These are phyloP conservation scores for Picus viridis DNA, from an alignment of 2,797 vertebrate species.

Conservation along the genomic window DNA sequence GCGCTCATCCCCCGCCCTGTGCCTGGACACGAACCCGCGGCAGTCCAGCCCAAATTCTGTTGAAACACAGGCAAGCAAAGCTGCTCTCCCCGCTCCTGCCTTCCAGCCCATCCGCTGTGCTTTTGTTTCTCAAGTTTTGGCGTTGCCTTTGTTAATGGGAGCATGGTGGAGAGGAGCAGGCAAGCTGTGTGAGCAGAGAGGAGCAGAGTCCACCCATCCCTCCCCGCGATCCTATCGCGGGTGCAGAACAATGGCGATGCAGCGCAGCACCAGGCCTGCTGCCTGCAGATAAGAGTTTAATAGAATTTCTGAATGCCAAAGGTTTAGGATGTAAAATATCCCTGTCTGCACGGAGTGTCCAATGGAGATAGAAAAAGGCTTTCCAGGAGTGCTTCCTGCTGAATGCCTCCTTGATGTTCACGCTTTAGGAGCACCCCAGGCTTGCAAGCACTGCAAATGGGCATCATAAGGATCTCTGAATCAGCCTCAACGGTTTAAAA, in stretches of 20 bases:
- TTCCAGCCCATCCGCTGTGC: not conserved
- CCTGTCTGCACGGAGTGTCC: constrained; percentile 84
- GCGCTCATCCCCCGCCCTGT: not conserved
- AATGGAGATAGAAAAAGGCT: constrained; percentile 89
- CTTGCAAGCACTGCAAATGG: constrained; percentile 77
- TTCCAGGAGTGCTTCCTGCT: constrained; percentile 89
- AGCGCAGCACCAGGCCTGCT: constrained; percentile 87
- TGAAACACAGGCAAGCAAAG: not conserved
- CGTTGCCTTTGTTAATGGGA: not conserved
- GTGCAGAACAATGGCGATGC: constrained; percentile 89
- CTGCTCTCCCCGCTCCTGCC: not conserved
- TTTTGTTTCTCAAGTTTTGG: constrained; percentile 63
- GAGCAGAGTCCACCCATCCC: constrained; percentile 83
- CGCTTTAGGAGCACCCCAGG: constrained; percentile 77
- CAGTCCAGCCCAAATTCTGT: too few species aligned
- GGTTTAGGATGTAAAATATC: constrained; percentile 92
- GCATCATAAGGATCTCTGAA: not conserved
- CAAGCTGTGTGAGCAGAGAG: constrained; percentile 78
- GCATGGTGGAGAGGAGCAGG: not conserved
- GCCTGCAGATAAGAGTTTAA: constrained; percentile 95
- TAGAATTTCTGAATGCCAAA: constrained; percentile 95
- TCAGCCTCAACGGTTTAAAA: not conserved
- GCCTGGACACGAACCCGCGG: not conserved
- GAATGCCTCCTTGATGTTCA: constrained; percentile 89
- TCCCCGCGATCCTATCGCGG: constrained; percentile 89